Conservation (phyloP, 1,140 invertebrate genomes). For the Colletes gigas region DNA sequence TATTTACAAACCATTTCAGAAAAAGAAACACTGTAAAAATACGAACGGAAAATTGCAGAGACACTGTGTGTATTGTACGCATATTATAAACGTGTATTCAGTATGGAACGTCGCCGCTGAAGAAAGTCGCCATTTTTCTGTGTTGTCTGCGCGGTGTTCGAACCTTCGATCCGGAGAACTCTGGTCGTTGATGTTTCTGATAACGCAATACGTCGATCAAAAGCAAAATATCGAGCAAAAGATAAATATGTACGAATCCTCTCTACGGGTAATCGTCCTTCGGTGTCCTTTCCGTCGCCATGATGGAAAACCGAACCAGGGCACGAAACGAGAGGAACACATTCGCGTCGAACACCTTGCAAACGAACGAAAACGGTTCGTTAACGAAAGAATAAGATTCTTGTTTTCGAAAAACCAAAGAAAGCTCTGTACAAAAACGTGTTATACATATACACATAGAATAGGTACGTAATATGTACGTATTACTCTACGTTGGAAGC, state of each 20-base stretch:
- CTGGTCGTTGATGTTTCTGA: not conserved
- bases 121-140: constrained; percentile 62
- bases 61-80: constrained; percentile 48
- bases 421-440: constrained; percentile 44
- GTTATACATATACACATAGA: constrained; percentile 38
- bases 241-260: not conserved
- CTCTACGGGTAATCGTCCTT: not conserved
- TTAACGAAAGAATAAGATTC: constrained; percentile 33
- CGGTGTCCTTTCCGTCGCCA: not conserved
- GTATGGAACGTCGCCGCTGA: constrained; percentile 21
- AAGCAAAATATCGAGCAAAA: not conserved
- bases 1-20: too few relatives aligned
- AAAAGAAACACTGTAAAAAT: too few relatives aligned
- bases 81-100: constrained; percentile 50
- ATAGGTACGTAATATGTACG: constrained; percentile 8
- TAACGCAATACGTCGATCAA: not conserved
- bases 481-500: constrained; percentile 17
- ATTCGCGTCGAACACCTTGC: not conserved
- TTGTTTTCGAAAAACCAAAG: constrained; percentile 19
- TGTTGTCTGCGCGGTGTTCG: constrained; percentile 40
- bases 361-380: constrained; percentile 8
- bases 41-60: too few relatives aligned
- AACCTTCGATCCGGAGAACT: not conserved
- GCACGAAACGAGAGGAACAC: not conserved
- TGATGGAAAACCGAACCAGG: not conserved